Conservation (phyloP, 2,113 vertebrate species). For the Cisticola juncidis region DNA sequence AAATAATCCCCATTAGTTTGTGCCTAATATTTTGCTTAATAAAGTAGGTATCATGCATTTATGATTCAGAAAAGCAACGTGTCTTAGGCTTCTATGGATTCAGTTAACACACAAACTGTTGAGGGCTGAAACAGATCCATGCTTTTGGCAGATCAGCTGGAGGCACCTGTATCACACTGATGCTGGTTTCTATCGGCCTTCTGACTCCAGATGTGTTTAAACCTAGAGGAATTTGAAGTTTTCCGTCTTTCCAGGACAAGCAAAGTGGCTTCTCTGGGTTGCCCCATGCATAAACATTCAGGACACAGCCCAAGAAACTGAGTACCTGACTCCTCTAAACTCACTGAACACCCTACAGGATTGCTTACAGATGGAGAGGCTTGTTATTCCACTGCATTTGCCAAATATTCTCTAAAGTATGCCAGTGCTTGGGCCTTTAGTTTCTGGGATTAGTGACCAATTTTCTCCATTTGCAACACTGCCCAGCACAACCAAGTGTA, state of each 20-base stretch:
- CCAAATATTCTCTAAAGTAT: background rate
- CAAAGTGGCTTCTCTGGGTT: background rate
- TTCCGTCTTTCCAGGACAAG: background rate
- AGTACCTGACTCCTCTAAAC: background rate
- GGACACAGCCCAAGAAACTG: rapidly evolving
- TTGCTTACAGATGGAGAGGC: background rate
- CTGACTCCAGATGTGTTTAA: background rate
- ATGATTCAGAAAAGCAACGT: background rate
- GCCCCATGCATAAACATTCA: background rate
- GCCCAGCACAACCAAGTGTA: background rate
- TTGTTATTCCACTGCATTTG: background rate
- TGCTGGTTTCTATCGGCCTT: background rate
- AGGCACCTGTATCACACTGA: background rate
- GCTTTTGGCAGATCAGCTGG: background rate
- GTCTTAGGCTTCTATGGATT: background rate
- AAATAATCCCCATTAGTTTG: background rate
- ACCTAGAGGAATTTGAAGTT: background rate
- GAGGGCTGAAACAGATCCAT: background rate
- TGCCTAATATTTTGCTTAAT: background rate
- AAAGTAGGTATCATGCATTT: background rate
- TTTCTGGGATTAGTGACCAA: background rate
- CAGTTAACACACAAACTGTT: background rate
- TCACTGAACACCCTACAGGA: background rate
- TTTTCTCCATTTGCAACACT: background rate
- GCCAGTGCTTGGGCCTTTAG: background rate